Percentiles rank a stretch among this genome's conserved stretches.
phyloP scores from a whole-genome alignment of 2,888 invertebrate species.

The Cynaeus angustus region DNA sequence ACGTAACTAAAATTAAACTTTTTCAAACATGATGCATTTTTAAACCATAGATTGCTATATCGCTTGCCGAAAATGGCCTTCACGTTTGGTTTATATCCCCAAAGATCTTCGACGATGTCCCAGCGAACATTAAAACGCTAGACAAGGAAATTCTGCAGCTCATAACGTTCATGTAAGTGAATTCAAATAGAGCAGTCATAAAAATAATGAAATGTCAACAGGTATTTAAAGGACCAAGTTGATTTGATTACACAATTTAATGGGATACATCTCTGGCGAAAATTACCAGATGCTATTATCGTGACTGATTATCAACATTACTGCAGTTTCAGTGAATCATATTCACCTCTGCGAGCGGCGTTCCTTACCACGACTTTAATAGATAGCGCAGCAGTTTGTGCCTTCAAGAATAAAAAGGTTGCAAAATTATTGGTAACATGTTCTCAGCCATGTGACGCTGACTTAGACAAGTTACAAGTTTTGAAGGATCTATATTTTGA shows the following conservation, averaged over 20 bases:
- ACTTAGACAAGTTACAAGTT: constrained; percentile 54
- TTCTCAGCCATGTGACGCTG: constrained; percentile 14
- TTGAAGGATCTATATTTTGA: constrained; percentile 63
- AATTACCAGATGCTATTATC: constrained; percentile 64
- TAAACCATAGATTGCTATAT: constrained; percentile 37
- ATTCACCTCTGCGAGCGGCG: constrained; percentile 57
- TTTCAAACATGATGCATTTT: background rate
- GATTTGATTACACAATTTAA: constrained; percentile 65
- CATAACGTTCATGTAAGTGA: constrained; percentile 68
- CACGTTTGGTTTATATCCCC: constrained; percentile 67
- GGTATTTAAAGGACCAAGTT: constrained; percentile 65
- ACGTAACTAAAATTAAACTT: too few species aligned
- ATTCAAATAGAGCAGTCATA: background rate
- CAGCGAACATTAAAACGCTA: constrained; percentile 62
- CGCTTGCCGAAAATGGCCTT: constrained; percentile 65
- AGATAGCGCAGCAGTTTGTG: constrained; percentile 62
- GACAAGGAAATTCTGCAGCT: constrained; percentile 64
- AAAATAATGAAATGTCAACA: constrained; percentile 54
- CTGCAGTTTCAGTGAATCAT: constrained; percentile 53
- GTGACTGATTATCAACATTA: constrained; percentile 64
- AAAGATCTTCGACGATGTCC: constrained; percentile 62
- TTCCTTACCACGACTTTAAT: constrained; percentile 62
- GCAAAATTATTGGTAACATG: constrained; percentile 50
- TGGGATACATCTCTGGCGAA: constrained; percentile 65
- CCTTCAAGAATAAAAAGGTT: constrained; percentile 49